Conservation (phyloP, 2,113 vertebrate species). For the Paralichthys olivaceus region DNA sequence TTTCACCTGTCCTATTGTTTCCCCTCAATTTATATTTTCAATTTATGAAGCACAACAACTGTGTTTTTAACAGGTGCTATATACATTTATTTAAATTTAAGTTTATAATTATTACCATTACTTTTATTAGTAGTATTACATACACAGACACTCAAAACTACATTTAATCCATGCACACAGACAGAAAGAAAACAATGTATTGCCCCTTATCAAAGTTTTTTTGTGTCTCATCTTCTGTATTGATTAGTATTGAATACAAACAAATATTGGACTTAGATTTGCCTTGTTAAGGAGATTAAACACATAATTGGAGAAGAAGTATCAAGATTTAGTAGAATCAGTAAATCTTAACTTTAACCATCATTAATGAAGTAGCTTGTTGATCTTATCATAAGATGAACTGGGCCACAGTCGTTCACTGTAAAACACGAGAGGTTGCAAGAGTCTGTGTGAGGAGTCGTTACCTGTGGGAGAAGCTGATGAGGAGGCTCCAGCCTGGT, state of each 20-base stretch:
- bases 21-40: neutral
- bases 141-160: neutral
- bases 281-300: no score
- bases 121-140: neutral
- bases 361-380: neutral
- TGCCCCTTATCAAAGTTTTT: neutral
- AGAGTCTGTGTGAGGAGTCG: neutral
- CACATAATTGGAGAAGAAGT: neutral
- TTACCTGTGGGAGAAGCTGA: conserved; percentile 77
- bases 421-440: no score
- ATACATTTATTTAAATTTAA: neutral
- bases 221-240: neutral
- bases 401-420: no score
- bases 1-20: neutral
- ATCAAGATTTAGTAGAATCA: no score
- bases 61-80: neutral
- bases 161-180: neutral
- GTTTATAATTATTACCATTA: neutral
- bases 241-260: no score
- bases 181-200: neutral
- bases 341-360: neutral
- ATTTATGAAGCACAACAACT: no score
- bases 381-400: no score
- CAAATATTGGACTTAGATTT: no score
- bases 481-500: conserved; percentile 52